Evolutionary conservation across 2,888 invertebrate species (phyloP), one percentile per base, ranked within the genome.

Genomic region (Microplitis manilae): DNA sequence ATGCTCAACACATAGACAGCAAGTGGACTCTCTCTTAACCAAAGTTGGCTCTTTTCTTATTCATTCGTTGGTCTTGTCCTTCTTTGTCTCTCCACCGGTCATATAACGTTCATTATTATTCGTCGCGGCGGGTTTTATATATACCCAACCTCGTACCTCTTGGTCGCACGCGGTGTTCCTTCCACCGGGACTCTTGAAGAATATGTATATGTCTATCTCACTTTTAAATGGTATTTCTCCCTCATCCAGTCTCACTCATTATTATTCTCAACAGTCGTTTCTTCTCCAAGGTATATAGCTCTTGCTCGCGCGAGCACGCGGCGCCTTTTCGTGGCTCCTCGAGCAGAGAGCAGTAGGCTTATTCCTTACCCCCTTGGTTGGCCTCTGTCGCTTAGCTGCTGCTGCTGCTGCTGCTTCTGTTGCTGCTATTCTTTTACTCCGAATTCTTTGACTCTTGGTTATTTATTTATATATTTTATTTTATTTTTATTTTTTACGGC

Each of bases 31-130:
- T 41, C 50, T 50, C 50, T 50, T 13, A 50, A 13, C 13, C 13
- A 13, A 50, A 50, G 50, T 13, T 50, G 50, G 8, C 50, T 50
- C 50, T 17, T 38, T 20, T 40, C 38, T 62, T 40, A 6, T 64
- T 61, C 50, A 20, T 69, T 69, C n/a, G 61, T 50, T 72, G 69
- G 68, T 75, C 65, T 73, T 77, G 64, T 61, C n/a, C 59, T 68
- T 69, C 71, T 65, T 78, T 76, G 75, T 79, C 75, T 41, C 75
- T 76, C 76, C 64, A 17, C 39, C 8, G 75, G 76, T 30, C 30
- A 30, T 30, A 78, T 81, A 78, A 64, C 75, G 73, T 83, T 84
- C 85, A 86, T 86, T 85, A 85, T 84, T 84, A 86, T 86, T 86
- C 86, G 83, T 83, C 82, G 81, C 84, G 80, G 81, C 79, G 78